Conservation (phyloP, 2,888 invertebrate genomes). For the Molanna angustata region DNA sequence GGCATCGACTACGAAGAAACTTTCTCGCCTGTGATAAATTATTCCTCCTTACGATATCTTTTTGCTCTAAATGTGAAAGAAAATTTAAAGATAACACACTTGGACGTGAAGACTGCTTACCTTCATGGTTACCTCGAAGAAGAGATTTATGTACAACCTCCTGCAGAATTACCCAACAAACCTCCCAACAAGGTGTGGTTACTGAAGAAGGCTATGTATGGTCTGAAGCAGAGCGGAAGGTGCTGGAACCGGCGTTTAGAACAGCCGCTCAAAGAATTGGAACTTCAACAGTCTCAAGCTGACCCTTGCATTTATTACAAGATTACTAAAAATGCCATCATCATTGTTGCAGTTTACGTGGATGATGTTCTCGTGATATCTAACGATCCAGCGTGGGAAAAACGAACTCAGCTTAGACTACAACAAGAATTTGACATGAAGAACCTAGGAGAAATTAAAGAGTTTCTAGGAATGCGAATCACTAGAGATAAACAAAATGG, state of each 20-base stretch:
- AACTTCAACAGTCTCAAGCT: neutral
- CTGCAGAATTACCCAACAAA: neutral
- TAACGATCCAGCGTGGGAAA: neutral
- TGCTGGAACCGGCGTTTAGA: neutral
- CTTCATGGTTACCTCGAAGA: neutral
- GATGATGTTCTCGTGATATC: neutral
- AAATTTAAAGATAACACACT: neutral
- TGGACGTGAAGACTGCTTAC: neutral
- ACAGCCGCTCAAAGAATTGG: neutral
- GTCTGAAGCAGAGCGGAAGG: constrained; percentile 1
- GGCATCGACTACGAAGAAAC: neutral
- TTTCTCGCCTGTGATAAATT: constrained; percentile 1
- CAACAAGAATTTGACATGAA: neutral
- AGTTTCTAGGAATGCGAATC: neutral
- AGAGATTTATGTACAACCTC: neutral
- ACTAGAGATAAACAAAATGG: neutral
- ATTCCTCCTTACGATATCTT: neutral
- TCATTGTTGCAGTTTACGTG: neutral
- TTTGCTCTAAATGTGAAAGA: neutral
- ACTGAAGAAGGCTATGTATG: neutral
- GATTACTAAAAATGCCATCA: neutral
- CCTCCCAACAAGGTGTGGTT: constrained; percentile 1
- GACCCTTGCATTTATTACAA: constrained; percentile 1
- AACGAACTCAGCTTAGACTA: neutral
- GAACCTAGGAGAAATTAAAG: constrained; percentile 1